Percentiles rank a stretch among this genome's conserved stretches.
Evolutionary conservation across 2,797 vertebrate species (phyloP).

Genomic region (Neosalanx taihuensis): DNA sequence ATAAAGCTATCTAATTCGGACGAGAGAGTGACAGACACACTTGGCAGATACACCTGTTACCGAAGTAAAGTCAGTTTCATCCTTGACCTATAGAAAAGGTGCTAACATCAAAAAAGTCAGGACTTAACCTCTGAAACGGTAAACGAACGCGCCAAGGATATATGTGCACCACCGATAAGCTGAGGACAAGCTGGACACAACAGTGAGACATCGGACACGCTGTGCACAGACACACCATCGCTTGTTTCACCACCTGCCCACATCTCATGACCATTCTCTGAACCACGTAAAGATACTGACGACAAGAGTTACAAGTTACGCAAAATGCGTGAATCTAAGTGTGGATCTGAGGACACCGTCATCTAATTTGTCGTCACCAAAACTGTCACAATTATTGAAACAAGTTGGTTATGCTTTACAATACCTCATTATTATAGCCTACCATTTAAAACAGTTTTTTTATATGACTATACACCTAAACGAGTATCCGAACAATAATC

Average conservation of each 20-base stretch:
- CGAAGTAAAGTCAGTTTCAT: constrained; percentile 18
- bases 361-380: too few relatives aligned
- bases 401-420: background rate
- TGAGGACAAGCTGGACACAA: constrained; percentile 19
- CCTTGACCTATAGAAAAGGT: constrained; percentile 35
- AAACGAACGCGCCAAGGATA: constrained; percentile 5
- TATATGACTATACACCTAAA: background rate
- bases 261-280: constrained; percentile 1
- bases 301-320: too few relatives aligned
- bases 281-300: too few relatives aligned
- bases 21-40: background rate
- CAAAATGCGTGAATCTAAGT: too few relatives aligned
- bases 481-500: background rate
- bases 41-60: constrained; percentile 20
- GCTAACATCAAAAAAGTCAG: constrained; percentile 17
- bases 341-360: too few relatives aligned
- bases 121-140: constrained; percentile 19
- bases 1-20: background rate
- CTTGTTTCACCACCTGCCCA: constrained; percentile 10
- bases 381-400: background rate
- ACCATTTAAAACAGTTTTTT: background rate
- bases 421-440: background rate
- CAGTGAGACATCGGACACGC: constrained; percentile 16
- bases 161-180: constrained; percentile 29
- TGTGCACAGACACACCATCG: constrained; percentile 9